Base-by-base conservation (phyloP, 1,140 invertebrate genomes). In the Orchesella cincta region DNA sequence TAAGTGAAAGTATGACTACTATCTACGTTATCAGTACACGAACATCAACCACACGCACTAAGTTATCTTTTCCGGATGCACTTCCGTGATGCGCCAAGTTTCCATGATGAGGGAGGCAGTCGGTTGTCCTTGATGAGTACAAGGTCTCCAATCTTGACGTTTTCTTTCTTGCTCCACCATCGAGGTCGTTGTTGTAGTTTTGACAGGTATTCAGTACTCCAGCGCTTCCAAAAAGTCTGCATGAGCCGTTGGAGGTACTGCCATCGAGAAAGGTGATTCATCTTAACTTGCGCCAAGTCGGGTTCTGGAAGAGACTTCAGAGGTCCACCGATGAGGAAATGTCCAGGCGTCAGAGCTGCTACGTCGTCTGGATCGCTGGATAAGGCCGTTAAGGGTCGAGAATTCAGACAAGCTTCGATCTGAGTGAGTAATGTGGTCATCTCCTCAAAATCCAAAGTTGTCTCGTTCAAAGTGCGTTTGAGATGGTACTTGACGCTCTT, bases 401-500 rank as follows among this genome's bases (percentile, higher is more conserved):
- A 83, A 80, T 85, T 85, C 26, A 85, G 54, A 33, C 81, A 75
- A n/a, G 77, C 79, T 76, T 83, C 82, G n/a, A 84, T 81, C 52
- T 84, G 78, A n/a, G 31, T 76, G 1, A 83, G 29, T 1, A 83
- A 28, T 0, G 83, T 84, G 14, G 78, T n/a, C 12, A 84, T 79
- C 76, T 83, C 76, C 78, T 85, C 83, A 57, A 75, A 83, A 1
- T 71, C 77, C 18, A 83, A 73, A 20, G 83, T 57, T 3, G 51
- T 14, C 23, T 75, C 39, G 3, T 77, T 64, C 5, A 83, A 46
- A 20, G 83, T 73, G 34, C 81, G 78, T 26, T 74, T 77, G 1
- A 84, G 54, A n/a, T 83, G 82, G 26, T 54, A 73, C 77, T 86
- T 86, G 16, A 81, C 80, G 1, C 81, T 80, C 78, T 84, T 85